Evolutionary conservation across 23 tunicate species (phyloP), one percentile per base, ranked within the genome.

Genomic region (Halocynthia aurantium): DNA sequence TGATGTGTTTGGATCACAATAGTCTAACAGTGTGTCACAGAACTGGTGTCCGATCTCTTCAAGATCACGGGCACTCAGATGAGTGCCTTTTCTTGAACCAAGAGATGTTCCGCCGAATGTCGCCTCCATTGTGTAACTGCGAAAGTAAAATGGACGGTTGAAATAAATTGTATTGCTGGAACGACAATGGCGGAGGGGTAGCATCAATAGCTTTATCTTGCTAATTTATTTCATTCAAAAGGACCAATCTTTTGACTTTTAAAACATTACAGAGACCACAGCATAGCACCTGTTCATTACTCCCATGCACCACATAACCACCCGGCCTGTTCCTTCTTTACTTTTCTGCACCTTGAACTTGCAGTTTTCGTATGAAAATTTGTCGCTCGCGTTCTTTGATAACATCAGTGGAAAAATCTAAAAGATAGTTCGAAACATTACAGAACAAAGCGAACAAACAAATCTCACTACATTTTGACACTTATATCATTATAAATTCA

Each of bases 321-420:
- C 84, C 11, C 99, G 51, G 13, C 99, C 99, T 6, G 99, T 94
- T 67, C 99, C 99, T 82, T 88, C 95, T 73, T 94, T 94, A 79
- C 94, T 94, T 69, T 81, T 85, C 69, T 94, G 95, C 49, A 88
- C 91, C 82, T 94, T 94, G 62, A 82, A 94, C 81, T 94, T 94
- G 84, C 99, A 94, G 61, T 90, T 87, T 40, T 94, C 87, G 54
- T 80, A 88, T 6, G 85, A 81, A 75, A 94, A 94, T 22, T 54
- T 61, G 19, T 70, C 53, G 21, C 57, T n/a, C 6, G 99, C 99
- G 61, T 94, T 94, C 76, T 87, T 85, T 22, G 96, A 71, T 51
- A 94, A 50, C 99, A 94, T 94, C 60, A 87, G 76, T 11, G 99
- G 99, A 72, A 94, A 94, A 13, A 92, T 71, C 98, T 92, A 57